Base-by-base conservation (phyloP, 2,113 vertebrate species). In the Pycnonotus jocosus region DNA sequence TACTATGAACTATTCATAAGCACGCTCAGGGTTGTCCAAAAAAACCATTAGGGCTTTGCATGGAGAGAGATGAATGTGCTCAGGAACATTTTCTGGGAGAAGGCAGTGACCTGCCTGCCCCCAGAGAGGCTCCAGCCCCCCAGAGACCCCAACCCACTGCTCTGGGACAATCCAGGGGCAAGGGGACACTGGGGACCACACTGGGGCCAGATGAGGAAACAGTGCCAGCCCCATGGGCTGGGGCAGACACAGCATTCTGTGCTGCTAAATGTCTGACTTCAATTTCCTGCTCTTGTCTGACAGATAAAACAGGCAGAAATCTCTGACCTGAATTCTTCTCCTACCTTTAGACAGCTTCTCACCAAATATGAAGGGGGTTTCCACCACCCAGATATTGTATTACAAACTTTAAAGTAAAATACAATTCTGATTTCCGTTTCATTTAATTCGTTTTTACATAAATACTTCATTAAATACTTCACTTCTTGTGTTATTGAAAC, bases 1-100 rank as follows among this genome's bases (percentile, higher is more conserved):
- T 95, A 94, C 90, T 94, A 96, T 94, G 81, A 95, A 95, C 90
- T 93, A 95, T 96, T 97, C 87, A 96, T 95, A 92, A 96, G 89
- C 94, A 93, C 0, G 1, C 60, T 77, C 79, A 81, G 79, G 38
- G 47, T 54, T 95, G 81, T 65, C 87, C 47, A 82, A 90, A 80
- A 93, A 86, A 48, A 42, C 12, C 38, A 82, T 86, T 73, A 93
- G 37, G 47, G 54, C 30, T 79, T 77, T 81, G 28, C 40, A 50
- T 62, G n/a, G 12, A 70, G 54, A 76, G 58, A 56, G 61, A 73
- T 19, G 50, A 50, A 66, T 15, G 58, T 5, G 9, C 58, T 73
- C 78, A 23, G 71, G 50, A 90, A 30, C 14, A 28, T 14, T 53
- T 65, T 35, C 45, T 44, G 48, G 54, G 10, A 9, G 25, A 25